These are phyloP conservation scores for Diabrotica virgifera DNA, from an alignment of 1,140 invertebrate genomes.

Conservation along the genomic window DNA sequence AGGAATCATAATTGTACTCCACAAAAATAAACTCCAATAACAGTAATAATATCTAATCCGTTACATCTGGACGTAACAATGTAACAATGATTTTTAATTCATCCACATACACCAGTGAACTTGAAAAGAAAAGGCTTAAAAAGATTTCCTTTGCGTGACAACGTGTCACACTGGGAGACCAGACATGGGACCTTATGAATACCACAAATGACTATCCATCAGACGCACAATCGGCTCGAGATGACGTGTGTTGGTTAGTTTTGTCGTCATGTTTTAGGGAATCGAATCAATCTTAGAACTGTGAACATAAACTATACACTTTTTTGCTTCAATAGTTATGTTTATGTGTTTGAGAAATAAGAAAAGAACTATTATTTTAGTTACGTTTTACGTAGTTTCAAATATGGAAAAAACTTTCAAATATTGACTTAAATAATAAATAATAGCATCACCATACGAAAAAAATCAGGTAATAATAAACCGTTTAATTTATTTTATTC, in stretches of 20 bases:
- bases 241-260: conserved; percentile 10
- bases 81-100: conserved; percentile 15
- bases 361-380: too few species aligned
- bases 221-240: background rate
- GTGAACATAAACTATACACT: background rate
- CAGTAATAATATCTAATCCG: conserved; percentile 14
- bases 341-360: too few species aligned
- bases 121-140: conserved; percentile 12
- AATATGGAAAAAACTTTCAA: too few species aligned
- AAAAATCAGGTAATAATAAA: too few species aligned
- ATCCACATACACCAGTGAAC: conserved; percentile 13
- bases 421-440: too few species aligned
- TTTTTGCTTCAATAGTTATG: background rate
- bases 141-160: conserved; percentile 16
- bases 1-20: conserved; percentile 4
- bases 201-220: conserved; percentile 8
- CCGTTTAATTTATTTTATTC: too few species aligned
- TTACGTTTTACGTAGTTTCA: too few species aligned
- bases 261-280: conserved; percentile 7
- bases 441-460: too few species aligned
- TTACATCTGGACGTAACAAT: conserved; percentile 14
- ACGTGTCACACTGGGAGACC: conserved; percentile 8
- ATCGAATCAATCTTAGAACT: background rate
- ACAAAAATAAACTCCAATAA: conserved; percentile 6
- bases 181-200: background rate